These are phyloP conservation scores for Propithecus deckenii DNA, from an alignment of 2,797 vertebrate genomes.

Conservation along the genomic window DNA sequence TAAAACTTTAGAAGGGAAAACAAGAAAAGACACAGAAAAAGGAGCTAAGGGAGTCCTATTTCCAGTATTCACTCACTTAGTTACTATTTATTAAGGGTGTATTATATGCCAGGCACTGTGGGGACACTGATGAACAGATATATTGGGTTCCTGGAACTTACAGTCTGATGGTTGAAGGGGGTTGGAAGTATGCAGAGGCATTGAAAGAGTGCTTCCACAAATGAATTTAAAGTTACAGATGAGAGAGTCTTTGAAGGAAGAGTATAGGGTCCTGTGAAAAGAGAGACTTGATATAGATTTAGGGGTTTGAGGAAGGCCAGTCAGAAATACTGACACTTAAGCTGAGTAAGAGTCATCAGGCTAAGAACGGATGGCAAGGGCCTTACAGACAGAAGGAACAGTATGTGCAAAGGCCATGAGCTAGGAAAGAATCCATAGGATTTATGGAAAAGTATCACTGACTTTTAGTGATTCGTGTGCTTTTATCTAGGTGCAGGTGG, in stretches of 20 bases:
- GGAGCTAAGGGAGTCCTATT: background rate
- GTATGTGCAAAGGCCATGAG: background rate
- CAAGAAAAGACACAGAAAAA: background rate
- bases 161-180: background rate
- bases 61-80: background rate
- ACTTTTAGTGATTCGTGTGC: background rate
- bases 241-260: background rate
- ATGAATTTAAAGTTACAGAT: conserved; percentile 38
- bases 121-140: background rate
- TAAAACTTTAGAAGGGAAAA: conserved; percentile 34
- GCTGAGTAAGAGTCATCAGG: background rate
- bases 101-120: background rate
- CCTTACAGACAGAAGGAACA: conserved; percentile 21
- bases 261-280: background rate
- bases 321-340: background rate
- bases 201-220: background rate
- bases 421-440: background rate
- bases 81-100: background rate
- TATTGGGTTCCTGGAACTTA: background rate
- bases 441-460: conserved; percentile 1
- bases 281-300: conserved; percentile 21
- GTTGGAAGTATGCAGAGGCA: background rate
- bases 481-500: conserved; percentile 13
- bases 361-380: background rate
- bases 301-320: background rate